Conservation (phyloP, 1,140 invertebrate species). For the Drosophila pseudoobscura region DNA sequence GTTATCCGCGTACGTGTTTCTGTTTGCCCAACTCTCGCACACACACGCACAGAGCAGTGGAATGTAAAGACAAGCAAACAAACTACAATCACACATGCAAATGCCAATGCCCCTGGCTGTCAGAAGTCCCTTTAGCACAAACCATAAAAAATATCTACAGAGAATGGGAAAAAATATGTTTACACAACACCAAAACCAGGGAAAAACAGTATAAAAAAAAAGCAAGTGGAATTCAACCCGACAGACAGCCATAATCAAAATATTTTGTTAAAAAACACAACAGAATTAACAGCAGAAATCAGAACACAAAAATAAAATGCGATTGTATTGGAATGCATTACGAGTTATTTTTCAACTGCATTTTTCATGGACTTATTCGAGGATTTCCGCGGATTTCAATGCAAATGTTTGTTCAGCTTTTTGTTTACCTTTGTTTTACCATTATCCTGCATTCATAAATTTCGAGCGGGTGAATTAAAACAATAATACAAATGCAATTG, state of each 20-base stretch:
- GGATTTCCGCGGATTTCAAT: slow-evolving; percentile 47
- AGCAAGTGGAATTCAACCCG: not conserved
- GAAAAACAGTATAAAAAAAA: slow-evolving; percentile 21
- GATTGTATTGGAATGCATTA: slow-evolving; percentile 8
- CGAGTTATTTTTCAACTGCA: slow-evolving; percentile 13
- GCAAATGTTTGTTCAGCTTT: slow-evolving; percentile 58
- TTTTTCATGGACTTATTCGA: slow-evolving; percentile 31
- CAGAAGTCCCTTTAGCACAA: slow-evolving; percentile 3
- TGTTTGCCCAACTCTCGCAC: slow-evolving; percentile 40
- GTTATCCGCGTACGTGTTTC: slow-evolving; percentile 7
- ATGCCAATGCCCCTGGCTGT: slow-evolving; percentile 44
- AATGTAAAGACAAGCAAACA: slow-evolving; percentile 26
- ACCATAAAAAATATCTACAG: slow-evolving; percentile 24
- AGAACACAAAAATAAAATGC: slow-evolving; percentile 32
- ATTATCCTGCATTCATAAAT: slow-evolving; percentile 36
- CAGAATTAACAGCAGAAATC: slow-evolving; percentile 54
- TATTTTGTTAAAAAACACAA: slow-evolving; percentile 57
- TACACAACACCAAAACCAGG: slow-evolving; percentile 51
- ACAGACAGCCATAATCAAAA: slow-evolving; percentile 42
- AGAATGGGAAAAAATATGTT: slow-evolving; percentile 8
- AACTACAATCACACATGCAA: slow-evolving; percentile 42
- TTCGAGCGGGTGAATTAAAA: slow-evolving; percentile 44
- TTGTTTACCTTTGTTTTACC: slow-evolving; percentile 26
- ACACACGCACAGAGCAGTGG: slow-evolving; percentile 9
- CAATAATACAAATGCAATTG: slow-evolving; percentile 49